phyloP scores from a whole-genome alignment of 2,888 invertebrate genomes.

The Pteria penguin region DNA sequence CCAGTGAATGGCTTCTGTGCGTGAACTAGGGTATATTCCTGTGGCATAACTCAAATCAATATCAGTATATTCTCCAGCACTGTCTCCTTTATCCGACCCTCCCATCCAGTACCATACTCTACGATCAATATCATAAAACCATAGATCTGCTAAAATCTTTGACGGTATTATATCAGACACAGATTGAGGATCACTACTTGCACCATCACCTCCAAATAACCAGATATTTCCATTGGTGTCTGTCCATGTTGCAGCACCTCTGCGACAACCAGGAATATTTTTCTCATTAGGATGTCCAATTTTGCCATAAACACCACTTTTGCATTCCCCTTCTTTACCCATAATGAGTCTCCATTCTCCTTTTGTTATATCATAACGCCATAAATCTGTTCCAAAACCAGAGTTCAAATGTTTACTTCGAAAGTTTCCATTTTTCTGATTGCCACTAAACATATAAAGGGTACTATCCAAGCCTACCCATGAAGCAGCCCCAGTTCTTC shows the following conservation, averaged over 20 bases:
- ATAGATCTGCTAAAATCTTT: conserved; percentile 63
- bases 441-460: conserved; percentile 72
- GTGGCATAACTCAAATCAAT: conserved; percentile 37
- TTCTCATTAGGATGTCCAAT: conserved; percentile 16
- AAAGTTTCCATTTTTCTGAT: conserved; percentile 48
- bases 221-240: conserved; percentile 61
- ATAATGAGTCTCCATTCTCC: conserved; percentile 56
- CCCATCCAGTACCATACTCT: conserved; percentile 66
- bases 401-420: conserved; percentile 52
- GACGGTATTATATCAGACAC: conserved; percentile 51
- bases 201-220: conserved; percentile 73
- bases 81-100: conserved; percentile 57
- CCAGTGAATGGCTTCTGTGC: conserved; percentile 59
- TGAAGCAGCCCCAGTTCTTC: conserved; percentile 63
- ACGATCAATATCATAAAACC: conserved; percentile 56
- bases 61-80: conserved; percentile 49
- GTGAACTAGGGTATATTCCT: conserved; percentile 55
- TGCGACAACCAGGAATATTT: conserved; percentile 61
- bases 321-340: conserved; percentile 47
- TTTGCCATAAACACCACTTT: conserved; percentile 48
- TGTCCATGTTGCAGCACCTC: conserved; percentile 59
- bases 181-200: conserved; percentile 47
- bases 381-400: conserved; percentile 66
- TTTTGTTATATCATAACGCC: conserved; percentile 54
- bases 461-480: conserved; percentile 47